Evolutionary conservation across 1,140 invertebrate species (phyloP).

Genomic region (Lordiphosa collinella): DNA sequence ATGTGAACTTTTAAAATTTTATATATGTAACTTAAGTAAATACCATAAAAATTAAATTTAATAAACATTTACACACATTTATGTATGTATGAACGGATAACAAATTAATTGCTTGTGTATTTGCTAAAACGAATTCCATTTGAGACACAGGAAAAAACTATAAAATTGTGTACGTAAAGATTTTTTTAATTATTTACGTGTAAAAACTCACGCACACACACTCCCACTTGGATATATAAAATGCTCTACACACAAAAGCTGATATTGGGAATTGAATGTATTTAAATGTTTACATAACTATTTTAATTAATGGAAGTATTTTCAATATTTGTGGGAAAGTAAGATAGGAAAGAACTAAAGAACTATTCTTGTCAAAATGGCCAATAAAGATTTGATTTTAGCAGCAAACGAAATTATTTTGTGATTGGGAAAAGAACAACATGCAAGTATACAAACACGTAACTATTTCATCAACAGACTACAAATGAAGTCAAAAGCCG

Average conservation of each 20-base stretch:
- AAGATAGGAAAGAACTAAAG: conserved; percentile 47
- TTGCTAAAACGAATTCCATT: conserved; percentile 29
- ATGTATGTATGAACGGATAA: conserved; percentile 10
- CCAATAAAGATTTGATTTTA: conserved; percentile 72
- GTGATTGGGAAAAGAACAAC: no score
- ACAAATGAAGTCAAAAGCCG: no score
- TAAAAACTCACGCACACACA: conserved; percentile 53
- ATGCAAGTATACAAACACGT: no score
- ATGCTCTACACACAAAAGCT: conserved; percentile 13
- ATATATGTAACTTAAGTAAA: conserved; percentile 51
- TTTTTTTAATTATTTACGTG: conserved; percentile 42
- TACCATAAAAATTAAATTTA: conserved; percentile 21
- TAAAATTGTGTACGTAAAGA: conserved; percentile 37
- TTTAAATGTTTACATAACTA: conserved; percentile 54
- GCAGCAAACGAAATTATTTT: conserved; percentile 8
- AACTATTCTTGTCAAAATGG: conserved; percentile 79
- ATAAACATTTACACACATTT: conserved; percentile 37
- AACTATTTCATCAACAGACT: no score
- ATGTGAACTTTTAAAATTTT: conserved; percentile 65
- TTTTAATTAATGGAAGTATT: conserved; percentile 49
- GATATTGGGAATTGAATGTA: conserved; percentile 43
- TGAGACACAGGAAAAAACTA: conserved; percentile 5
- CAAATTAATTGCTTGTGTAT: conserved; percentile 25
- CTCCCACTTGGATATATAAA: conserved; percentile 31
- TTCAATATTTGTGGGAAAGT: conserved; percentile 46